Evolutionary conservation across 1,140 invertebrate genomes (phyloP), one percentile per base, ranked within the genome.

Genomic region (Colletes latitarsis): DNA sequence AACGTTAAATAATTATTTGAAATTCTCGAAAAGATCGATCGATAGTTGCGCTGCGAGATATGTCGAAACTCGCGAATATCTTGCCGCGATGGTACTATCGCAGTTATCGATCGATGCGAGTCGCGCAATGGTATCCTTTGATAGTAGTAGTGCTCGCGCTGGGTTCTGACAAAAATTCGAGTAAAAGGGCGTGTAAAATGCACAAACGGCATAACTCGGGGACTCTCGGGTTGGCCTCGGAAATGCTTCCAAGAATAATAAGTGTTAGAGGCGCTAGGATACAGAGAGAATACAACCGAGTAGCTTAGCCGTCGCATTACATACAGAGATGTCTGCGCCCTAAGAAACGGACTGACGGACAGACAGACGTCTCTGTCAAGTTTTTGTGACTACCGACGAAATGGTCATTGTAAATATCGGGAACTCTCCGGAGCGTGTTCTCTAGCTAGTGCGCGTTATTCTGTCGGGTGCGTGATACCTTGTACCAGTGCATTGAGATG

Each of bases 401-500:
- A 88, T 88, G 87, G 70, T 76, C 64, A 81, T 82, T 77, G 80
- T 57, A 80, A 77, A 77, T 84, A 60, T 71, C 19, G 81, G 71
- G 77, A 80, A 85, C 79, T 86, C 77, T 77, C 71, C 77, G 71
- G 82, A 83, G 82, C 60, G 58, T 77, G 74, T 74, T 62, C 57
- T 77, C 69, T 71, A 77, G 70, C 55, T 64, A 74, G 74, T 82
- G 68, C 52, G 72, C 21, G 67, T 60, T 70, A 68, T 71, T 76
- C 57, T 55, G 49, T 66, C 60, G 57, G 82, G 52, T 84, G 62
- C 62, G 39, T 58, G 63, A 73, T 43, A 68, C 62, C 64, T n/a
- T n/a, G 19, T 19, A 52, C 64, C 82, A 80, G 88, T 83, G 82
- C 85, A 84, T 89, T 88, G 90, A 93, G 88, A 95, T 95, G 95